Base-by-base conservation (phyloP, 2,113 vertebrate genomes). In the Corydoras sp. region DNA sequence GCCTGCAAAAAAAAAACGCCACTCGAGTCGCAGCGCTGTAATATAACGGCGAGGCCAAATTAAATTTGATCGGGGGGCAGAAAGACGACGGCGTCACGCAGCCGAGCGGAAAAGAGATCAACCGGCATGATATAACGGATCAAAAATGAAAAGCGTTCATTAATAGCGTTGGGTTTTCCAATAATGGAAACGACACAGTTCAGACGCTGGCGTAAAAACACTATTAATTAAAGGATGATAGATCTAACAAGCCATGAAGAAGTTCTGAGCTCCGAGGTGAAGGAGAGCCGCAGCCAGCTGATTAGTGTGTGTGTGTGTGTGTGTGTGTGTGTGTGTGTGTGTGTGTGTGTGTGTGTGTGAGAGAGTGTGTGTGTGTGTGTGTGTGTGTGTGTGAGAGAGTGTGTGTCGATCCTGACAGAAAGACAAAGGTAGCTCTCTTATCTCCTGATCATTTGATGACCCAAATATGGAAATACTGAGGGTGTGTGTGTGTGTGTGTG, bases 61-160 rank as follows among this genome's bases (percentile, higher is more conserved):
- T 97, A 97, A 97, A 97, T 96, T 95, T 98, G 94, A 97, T 97
- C 91, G 92, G 95, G 93, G 95, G 94, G 95, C 94, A 97, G 92
- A 94, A 43, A 95, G 95, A 95, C 88, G 92, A 95, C 93, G 92
- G 92, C 93, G 95, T 96, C 94, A 92, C 92, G 93, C 88, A 92
- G 91, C 87, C 86, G 90, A 84, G 91, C 88, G 89, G 92, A 95
- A 87, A 92, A 93, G 90, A 96, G 94, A 98, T 95, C 95, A 95
- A 89, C 93, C 89, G 89, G 90, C 93, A 90, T 90, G 93, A 95
- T 96, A 95, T 90, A 91, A 88, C 86, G 91, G 92, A 96, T 98
- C 94, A 93, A 93, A 95, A 95, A 92, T 93, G 93, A 96, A 95
- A 95, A 96, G 94, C 87, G 96, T 95, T 95, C 95, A 95, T 98